Evolutionary conservation across 2,113 vertebrate genomes (phyloP).

Genomic region (Urocolius indicus): DNA sequence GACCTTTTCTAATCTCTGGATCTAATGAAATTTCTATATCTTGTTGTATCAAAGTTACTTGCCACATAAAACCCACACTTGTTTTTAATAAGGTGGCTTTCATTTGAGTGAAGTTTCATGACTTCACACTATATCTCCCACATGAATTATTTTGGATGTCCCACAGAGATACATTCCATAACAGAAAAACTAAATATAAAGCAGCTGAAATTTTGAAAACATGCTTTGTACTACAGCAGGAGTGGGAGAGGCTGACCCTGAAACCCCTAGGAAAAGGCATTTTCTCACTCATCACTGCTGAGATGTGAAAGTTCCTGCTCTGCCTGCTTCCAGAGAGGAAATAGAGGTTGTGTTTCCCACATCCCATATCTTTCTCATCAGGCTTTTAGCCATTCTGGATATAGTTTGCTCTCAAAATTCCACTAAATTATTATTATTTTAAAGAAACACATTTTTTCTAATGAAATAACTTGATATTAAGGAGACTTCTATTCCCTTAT

Average conservation of each 20-base stretch:
- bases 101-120: background rate
- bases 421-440: rapidly evolving
- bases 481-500: background rate
- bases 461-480: background rate
- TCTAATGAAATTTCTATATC: background rate
- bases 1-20: background rate
- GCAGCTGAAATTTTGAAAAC: background rate
- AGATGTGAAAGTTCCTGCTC: background rate
- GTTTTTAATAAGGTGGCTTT: background rate
- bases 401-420: background rate
- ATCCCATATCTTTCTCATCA: background rate
- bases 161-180: background rate
- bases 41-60: background rate
- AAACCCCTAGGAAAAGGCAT: background rate
- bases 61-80: background rate
- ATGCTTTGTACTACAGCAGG: background rate
- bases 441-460: background rate
- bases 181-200: background rate
- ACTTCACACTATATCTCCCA: background rate
- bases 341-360: background rate
- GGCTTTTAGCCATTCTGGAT: background rate
- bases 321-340: background rate
- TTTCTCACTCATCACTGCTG: background rate
- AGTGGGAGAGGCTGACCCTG: background rate
- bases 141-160: background rate